Evolutionary conservation across 2,888 invertebrate species (phyloP).

Genomic region (Ophion obscuratus): DNA sequence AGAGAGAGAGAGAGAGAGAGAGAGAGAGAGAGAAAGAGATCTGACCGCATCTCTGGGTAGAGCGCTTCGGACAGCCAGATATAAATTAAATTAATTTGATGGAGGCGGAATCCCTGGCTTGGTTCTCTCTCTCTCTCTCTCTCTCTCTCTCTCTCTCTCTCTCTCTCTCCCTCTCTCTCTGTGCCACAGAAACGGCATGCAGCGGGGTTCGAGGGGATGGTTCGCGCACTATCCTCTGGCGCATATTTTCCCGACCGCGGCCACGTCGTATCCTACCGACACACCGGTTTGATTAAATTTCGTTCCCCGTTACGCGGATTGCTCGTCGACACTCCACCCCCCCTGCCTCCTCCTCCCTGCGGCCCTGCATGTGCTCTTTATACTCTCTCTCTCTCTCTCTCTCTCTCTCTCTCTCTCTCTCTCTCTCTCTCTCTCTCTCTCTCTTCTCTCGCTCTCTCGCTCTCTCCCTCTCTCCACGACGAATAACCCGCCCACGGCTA

Average conservation of each 20-base stretch:
- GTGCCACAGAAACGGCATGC: constrained; percentile 23
- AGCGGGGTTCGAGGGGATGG: constrained; percentile 45
- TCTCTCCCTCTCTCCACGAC: constrained; percentile 38
- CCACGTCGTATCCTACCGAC: constrained; percentile 73
- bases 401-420: constrained; percentile 5
- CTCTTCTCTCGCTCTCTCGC: not conserved
- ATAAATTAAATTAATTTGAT: constrained; percentile 83
- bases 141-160: constrained; percentile 61
- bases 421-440: constrained; percentile 14
- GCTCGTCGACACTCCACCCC: constrained; percentile 65
- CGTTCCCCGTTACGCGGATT: constrained; percentile 75
- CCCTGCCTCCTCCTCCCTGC: constrained; percentile 9
- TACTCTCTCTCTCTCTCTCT: not conserved
- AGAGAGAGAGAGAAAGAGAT: constrained; percentile 40
- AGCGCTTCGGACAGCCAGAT: constrained; percentile 76
- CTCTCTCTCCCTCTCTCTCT: constrained; percentile 54
- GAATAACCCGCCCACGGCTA: constrained; percentile 57
- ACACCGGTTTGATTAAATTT: constrained; percentile 80
- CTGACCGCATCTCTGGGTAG: constrained; percentile 73
- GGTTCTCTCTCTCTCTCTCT: constrained; percentile 41
- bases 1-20: constrained; percentile 19
- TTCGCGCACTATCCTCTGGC: constrained; percentile 67
- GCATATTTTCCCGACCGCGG: constrained; percentile 76
- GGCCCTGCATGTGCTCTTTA: constrained; percentile 1
- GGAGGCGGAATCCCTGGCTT: constrained; percentile 75